phyloP scores from a whole-genome alignment of 2,113 vertebrate species.

The Chaenocephalus aceratus region DNA sequence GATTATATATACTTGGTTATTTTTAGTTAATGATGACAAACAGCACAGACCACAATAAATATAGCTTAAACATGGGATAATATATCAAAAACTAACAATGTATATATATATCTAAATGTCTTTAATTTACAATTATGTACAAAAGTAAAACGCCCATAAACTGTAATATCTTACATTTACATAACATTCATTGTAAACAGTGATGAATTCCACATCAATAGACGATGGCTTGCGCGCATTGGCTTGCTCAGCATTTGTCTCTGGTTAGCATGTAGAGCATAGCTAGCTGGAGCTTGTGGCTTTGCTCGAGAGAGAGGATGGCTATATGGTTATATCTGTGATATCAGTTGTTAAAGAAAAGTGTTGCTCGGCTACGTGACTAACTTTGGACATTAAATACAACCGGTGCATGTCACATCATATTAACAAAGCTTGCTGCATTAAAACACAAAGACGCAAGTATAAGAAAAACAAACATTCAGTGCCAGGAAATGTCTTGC shows the following conservation, averaged over 20 bases:
- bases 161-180: slow-evolving; percentile 60
- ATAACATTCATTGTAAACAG: slow-evolving; percentile 76
- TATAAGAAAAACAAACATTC: slow-evolving; percentile 65
- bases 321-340: slow-evolving; percentile 48
- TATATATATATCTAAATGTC: slow-evolving; percentile 52
- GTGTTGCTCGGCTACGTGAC: slow-evolving; percentile 45
- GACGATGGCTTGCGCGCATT: slow-evolving; percentile 60
- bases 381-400: slow-evolving; percentile 63
- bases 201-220: slow-evolving; percentile 60
- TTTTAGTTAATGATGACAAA: slow-evolving; percentile 15
- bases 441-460: slow-evolving; percentile 45
- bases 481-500: slow-evolving; percentile 74
- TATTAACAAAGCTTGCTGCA: slow-evolving; percentile 65
- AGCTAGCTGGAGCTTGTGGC: slow-evolving; percentile 57
- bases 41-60: slow-evolving; percentile 46
- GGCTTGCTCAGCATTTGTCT: slow-evolving; percentile 52
- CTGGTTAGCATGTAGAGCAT: slow-evolving; percentile 67
- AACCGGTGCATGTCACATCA: slow-evolving; percentile 67
- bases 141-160: slow-evolving; percentile 59
- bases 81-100: slow-evolving; percentile 36
- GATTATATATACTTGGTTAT: slow-evolving; percentile 27
- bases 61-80: slow-evolving; percentile 35
- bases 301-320: slow-evolving; percentile 45
- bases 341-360: slow-evolving; percentile 46
- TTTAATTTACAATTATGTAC: slow-evolving; percentile 77